Conservation (phyloP, 1,140 invertebrate species). For the Achatina immaculata region DNA sequence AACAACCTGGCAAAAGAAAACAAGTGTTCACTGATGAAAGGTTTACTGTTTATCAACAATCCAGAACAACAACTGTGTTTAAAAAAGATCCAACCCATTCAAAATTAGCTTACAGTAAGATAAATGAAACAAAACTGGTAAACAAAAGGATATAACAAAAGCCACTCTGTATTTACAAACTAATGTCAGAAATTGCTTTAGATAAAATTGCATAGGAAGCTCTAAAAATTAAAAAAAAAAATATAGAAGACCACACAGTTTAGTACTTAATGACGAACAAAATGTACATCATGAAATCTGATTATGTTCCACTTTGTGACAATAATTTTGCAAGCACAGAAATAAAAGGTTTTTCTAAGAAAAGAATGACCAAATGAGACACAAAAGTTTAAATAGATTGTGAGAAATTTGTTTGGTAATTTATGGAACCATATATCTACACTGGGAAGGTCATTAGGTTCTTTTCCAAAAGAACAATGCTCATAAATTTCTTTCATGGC, state of each 20-base stretch:
- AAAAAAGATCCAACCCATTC: not conserved
- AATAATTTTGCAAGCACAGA: no score
- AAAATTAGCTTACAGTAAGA: constrained; percentile 4
- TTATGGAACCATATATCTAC: no score
- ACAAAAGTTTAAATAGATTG: no score
- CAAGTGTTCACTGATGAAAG: constrained; percentile 23
- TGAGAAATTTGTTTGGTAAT: no score
- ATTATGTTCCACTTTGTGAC: no score
- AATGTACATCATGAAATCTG: not conserved
- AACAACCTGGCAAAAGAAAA: not conserved
- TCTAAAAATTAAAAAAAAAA: constrained; percentile 12
- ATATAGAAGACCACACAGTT: not conserved
- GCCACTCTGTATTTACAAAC: constrained; percentile 26
- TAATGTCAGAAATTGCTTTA: constrained; percentile 18
- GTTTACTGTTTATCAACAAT: constrained; percentile 30
- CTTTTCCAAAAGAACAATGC: no score
- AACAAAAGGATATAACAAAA: constrained; percentile 8
- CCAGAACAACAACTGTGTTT: constrained; percentile 11
- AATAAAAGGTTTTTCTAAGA: no score
- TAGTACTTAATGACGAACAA: not conserved
- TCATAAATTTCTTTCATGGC: no score
- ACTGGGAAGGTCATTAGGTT: no score
- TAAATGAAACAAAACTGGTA: not conserved
- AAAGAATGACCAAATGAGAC: no score
- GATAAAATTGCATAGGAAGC: constrained; percentile 36